phyloP scores from a whole-genome alignment of 1,140 invertebrate species.

The Aculops lycopersici region DNA sequence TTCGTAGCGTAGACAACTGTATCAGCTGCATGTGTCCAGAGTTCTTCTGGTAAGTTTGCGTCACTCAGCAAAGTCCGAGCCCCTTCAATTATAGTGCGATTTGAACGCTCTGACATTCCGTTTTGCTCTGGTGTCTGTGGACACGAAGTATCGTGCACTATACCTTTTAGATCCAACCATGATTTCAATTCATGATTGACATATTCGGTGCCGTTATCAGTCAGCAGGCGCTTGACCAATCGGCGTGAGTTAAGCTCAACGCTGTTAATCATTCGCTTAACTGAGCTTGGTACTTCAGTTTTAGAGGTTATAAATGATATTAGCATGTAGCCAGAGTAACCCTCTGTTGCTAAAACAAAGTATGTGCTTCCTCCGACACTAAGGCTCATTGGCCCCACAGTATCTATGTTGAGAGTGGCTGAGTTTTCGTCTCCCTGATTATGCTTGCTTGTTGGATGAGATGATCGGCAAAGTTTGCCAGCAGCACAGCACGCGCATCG shows the following conservation, averaged over 20 bases:
- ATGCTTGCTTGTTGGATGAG: too few species aligned
- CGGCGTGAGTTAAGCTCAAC: neutral
- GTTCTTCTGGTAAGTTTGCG: conserved; percentile 3
- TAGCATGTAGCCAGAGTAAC: too few species aligned
- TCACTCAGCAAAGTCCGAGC: conserved; percentile 15
- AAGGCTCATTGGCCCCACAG: too few species aligned
- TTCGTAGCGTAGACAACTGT: neutral
- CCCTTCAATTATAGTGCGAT: conserved; percentile 16
- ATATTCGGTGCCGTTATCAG: conserved; percentile 7
- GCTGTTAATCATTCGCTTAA: conserved; percentile 5
- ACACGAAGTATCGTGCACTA: conserved; percentile 17
- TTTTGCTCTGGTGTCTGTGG: conserved; percentile 20
- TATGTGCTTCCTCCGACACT: too few species aligned
- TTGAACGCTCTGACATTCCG: conserved; percentile 19
- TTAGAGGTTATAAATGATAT: too few species aligned
- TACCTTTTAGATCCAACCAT: neutral
- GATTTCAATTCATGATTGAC: conserved; percentile 3
- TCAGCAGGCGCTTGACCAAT: conserved; percentile 1
- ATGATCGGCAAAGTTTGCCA: too few species aligned
- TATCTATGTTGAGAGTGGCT: too few species aligned
- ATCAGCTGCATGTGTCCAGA: neutral
- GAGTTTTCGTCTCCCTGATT: too few species aligned
- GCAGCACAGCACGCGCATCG: too few species aligned
- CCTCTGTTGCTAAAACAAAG: too few species aligned
- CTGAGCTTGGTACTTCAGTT: too few species aligned